Evolutionary conservation across 2,113 vertebrate species (phyloP), one percentile per base, ranked within the genome.

Genomic region (Microcebus lehilahytsara): DNA sequence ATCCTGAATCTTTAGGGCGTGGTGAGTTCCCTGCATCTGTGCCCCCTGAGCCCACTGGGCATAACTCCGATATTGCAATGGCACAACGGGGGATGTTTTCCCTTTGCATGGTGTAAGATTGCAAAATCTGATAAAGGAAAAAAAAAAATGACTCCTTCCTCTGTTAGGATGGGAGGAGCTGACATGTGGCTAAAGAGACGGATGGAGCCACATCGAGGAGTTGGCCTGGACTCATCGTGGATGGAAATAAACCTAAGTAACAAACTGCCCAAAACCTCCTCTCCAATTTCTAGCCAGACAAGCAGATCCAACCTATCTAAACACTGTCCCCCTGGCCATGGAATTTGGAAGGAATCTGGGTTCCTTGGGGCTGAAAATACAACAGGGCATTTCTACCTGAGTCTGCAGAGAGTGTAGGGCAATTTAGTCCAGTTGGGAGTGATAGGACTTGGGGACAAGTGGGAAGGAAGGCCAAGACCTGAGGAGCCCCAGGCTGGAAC

Each of bases 181-280:
- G 42, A 58, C 5, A 2, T 13, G 14, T 42, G 71, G 86, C n/a
- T n/a, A 8, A 75, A 32, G 20, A 42, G 1, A 12, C 12, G 6
- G 32, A 49, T 20, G 27, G n/a, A 83, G 8, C 19, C 46, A 60
- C 5, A n/a, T n/a, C 0, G 1, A n/a, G 49, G n/a, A 30, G 0
- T 84, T 88, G 64, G 17, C 20, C 22, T 88, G 53, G 22, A 81
- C 13, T 74, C 62, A 32, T 20, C 53, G 6, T 14, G 78, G 46
- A 62, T 58, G 6, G 27, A 96, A 79, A 32, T 49, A 40, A 72
- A 77, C 2, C 56, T 42, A 5, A 34, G 14, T 27, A 81, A 66
- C 22, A 40, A 72, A 66, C 22, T 49, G 1, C 64, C 11, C 27
- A n/a, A 69, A 67, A 25, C 12, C 27, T 80, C 34, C 46, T 23